These are phyloP conservation scores for Pseudochirops corinnae DNA, from an alignment of 2,797 vertebrate genomes.

Conservation along the genomic window DNA sequence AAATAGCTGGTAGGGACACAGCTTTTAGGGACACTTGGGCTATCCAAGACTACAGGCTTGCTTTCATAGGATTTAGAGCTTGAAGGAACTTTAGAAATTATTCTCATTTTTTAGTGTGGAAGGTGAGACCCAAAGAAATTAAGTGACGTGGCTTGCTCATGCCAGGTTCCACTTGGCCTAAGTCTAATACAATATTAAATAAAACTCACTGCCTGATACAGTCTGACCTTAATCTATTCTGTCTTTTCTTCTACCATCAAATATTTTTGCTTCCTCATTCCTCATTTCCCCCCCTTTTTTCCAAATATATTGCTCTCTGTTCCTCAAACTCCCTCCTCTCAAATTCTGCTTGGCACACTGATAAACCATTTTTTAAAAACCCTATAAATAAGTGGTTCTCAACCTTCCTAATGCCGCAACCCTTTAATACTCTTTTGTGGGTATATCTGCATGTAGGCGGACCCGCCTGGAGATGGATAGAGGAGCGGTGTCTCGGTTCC, in stretches of 20 bases:
- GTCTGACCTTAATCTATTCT: neutral
- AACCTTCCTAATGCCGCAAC: too few relatives aligned
- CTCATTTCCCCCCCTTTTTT: conserved; percentile 30
- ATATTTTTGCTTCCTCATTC: conserved; percentile 26
- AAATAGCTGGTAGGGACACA: neutral
- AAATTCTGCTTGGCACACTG: conserved; percentile 15
- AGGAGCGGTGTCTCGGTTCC: too few relatives aligned
- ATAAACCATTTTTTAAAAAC: conserved; percentile 32
- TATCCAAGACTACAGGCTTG: neutral
- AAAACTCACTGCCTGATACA: neutral
- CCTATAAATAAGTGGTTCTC: neutral
- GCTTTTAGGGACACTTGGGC: neutral
- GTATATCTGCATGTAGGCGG: too few relatives aligned
- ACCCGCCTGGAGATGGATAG: too few relatives aligned
- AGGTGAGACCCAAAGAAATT: neutral
- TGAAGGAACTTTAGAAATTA: neutral
- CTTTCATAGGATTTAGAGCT: neutral
- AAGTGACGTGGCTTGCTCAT: neutral
- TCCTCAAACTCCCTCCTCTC: conserved; percentile 37
- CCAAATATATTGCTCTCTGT: neutral
- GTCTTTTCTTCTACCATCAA: neutral
- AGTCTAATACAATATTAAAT: neutral
- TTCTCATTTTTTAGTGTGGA: neutral
- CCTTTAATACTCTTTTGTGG: too few relatives aligned
- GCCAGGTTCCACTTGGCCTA: neutral